A percentile compares a stretch with the other conserved stretches of the same genome.
phyloP scores from a whole-genome alignment of 2,888 invertebrate species.

The Eupithecia inturbata region DNA sequence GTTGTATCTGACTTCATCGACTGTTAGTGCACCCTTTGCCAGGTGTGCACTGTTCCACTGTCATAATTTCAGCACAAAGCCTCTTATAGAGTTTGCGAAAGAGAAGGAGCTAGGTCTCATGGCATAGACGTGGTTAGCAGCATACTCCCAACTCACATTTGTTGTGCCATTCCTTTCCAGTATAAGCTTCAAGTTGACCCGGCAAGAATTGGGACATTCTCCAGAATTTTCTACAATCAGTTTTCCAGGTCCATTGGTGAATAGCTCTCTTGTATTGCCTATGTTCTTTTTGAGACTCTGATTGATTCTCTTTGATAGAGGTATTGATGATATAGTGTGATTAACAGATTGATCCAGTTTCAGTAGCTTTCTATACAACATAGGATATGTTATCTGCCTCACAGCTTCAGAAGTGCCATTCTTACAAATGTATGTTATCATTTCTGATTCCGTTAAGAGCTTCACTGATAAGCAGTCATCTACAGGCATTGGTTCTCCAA shows the following conservation, averaged over 20 bases:
- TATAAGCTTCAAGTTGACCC: constrained; percentile 84
- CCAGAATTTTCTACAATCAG: constrained; percentile 89
- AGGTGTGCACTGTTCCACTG: constrained; percentile 87
- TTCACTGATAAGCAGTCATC: constrained; percentile 85
- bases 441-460: constrained; percentile 82
- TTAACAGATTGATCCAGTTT: constrained; percentile 63
- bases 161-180: constrained; percentile 82
- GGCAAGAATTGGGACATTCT: constrained; percentile 87
- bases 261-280: constrained; percentile 83
- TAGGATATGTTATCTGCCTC: constrained; percentile 66
- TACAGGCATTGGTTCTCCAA: constrained; percentile 85
- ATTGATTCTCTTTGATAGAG: constrained; percentile 77
- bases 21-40: constrained; percentile 78
- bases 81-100: constrained; percentile 85
- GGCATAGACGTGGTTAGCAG: constrained; percentile 86
- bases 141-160: constrained; percentile 85
- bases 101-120: constrained; percentile 89
- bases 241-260: constrained; percentile 85
- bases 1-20: constrained; percentile 74
- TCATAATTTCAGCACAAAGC: constrained; percentile 93
- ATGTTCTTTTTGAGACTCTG: constrained; percentile 83
- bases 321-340: constrained; percentile 57
- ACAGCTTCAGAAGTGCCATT: constrained; percentile 84
- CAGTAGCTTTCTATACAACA: constrained; percentile 65
- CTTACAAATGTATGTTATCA: constrained; percentile 84